Conservation (phyloP, 2,113 vertebrate genomes). For the Rhinolophus ferrumequinum region DNA sequence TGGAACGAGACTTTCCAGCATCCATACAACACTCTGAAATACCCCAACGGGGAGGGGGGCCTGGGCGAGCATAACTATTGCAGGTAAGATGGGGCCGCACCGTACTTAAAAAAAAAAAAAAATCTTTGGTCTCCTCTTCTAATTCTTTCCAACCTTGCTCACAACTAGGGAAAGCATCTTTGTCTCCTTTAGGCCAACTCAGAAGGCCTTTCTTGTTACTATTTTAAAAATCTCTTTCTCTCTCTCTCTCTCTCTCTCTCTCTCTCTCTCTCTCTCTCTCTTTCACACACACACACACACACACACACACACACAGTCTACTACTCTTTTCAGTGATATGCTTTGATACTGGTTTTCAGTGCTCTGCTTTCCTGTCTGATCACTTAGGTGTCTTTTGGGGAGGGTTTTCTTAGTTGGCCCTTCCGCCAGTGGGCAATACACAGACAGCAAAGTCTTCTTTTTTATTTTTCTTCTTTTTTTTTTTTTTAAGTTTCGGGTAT, state of each 20-base stretch:
- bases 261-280: too few relatives aligned
- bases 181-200: constrained; percentile 5
- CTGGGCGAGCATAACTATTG: constrained; percentile 97
- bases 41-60: constrained; percentile 96
- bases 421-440: neutral
- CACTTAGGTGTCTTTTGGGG: constrained; percentile 1
- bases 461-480: too few relatives aligned
- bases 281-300: too few relatives aligned
- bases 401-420: neutral
- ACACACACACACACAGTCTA: neutral
- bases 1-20: constrained; percentile 99
- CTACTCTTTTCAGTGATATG: neutral
- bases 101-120: neutral
- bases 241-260: too few relatives aligned
- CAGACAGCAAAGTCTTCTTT: neutral
- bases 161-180: neutral
- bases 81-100: constrained; percentile 88
- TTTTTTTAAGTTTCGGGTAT: too few relatives aligned
- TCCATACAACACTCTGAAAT: constrained; percentile 97
- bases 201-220: constrained; percentile 37
- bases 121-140: neutral
- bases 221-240: neutral
- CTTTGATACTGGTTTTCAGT: neutral
- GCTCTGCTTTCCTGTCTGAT: neutral
- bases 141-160: neutral